phyloP scores from a whole-genome alignment of 2,888 invertebrate species.

The Aleiodes alternator region DNA sequence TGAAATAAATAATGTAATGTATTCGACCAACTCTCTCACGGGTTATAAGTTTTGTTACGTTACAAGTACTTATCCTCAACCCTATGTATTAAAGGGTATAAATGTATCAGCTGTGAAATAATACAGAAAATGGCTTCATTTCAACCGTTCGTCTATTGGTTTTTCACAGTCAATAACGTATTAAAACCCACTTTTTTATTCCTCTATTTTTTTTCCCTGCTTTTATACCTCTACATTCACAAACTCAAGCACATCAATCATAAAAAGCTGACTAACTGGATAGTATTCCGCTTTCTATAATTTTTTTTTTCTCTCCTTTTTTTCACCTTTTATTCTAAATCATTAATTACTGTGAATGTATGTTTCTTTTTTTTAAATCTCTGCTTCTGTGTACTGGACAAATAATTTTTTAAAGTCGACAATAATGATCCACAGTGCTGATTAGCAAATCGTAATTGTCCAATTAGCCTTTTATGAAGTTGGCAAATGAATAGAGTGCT shows the following conservation, averaged over 20 bases:
- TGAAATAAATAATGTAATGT: slow-evolving; percentile 37
- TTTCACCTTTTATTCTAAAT: slow-evolving; percentile 7
- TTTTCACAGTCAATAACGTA: slow-evolving; percentile 19
- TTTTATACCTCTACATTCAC: not conserved
- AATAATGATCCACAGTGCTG: slow-evolving; percentile 42
- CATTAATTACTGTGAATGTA: not conserved
- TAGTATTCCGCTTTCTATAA: slow-evolving; percentile 24
- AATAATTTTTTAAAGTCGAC: slow-evolving; percentile 7
- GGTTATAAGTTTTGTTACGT: slow-evolving; percentile 43
- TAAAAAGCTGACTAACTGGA: slow-evolving; percentile 28
- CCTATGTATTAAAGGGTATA: slow-evolving; percentile 27
- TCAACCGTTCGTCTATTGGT: slow-evolving; percentile 12
- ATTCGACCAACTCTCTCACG: slow-evolving; percentile 41
- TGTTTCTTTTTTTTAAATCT: slow-evolving; percentile 28
- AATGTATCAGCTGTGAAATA: slow-evolving; percentile 34
- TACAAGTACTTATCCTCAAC: slow-evolving; percentile 25
- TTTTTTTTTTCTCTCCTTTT: slow-evolving; percentile 1
- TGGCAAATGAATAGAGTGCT: slow-evolving; percentile 48
- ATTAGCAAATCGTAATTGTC: slow-evolving; percentile 57
- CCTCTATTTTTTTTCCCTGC: not conserved
- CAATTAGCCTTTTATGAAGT: slow-evolving; percentile 63
- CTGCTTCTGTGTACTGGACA: slow-evolving; percentile 30
- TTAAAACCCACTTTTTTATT: not conserved
- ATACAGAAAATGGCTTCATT: slow-evolving; percentile 31
- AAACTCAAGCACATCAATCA: slow-evolving; percentile 11